phyloP scores from a whole-genome alignment of 1,140 invertebrate species.

The Apis cerana region DNA sequence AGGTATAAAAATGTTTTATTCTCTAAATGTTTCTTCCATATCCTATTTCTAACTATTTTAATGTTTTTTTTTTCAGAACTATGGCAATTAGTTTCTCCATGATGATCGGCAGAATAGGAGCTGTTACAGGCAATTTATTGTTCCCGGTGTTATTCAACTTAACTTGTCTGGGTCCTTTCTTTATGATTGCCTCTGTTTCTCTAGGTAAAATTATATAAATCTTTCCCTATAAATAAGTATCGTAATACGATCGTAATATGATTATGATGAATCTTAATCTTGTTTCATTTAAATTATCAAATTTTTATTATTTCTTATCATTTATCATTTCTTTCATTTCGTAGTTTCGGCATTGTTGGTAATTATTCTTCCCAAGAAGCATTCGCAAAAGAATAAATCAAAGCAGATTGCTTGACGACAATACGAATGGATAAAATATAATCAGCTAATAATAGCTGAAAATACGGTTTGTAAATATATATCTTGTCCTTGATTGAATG shows the following conservation, averaged over 20 bases:
- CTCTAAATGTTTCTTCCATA: background rate
- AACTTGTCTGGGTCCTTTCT: slow-evolving; percentile 74
- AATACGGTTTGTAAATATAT: slow-evolving; percentile 40
- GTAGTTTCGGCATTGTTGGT: slow-evolving; percentile 66
- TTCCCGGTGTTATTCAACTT: slow-evolving; percentile 76
- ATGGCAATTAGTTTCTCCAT: slow-evolving; percentile 78
- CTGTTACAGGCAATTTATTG: slow-evolving; percentile 76
- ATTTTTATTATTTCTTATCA: background rate
- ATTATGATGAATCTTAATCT: background rate
- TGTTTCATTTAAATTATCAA: too few species aligned
- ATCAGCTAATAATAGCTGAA: background rate
- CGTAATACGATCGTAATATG: background rate
- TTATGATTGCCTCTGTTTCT: slow-evolving; percentile 75
- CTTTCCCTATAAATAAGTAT: background rate
- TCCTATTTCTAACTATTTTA: background rate
- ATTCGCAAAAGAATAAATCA: slow-evolving; percentile 16
- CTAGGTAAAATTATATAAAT: slow-evolving; percentile 62
- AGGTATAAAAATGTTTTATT: slow-evolving; percentile 58
- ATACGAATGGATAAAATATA: background rate
- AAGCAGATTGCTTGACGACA: slow-evolving; percentile 33
- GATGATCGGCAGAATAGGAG: slow-evolving; percentile 77
- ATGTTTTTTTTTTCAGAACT: slow-evolving; percentile 70
- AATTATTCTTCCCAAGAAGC: slow-evolving; percentile 60
- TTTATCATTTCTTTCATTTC: slow-evolving; percentile 34
- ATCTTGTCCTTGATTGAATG: background rate